A percentile compares a stretch with the other conserved stretches of the same genome.
phyloP scores from a whole-genome alignment of 92 coral and sea anemone species.

The Heteractis magnifica region DNA sequence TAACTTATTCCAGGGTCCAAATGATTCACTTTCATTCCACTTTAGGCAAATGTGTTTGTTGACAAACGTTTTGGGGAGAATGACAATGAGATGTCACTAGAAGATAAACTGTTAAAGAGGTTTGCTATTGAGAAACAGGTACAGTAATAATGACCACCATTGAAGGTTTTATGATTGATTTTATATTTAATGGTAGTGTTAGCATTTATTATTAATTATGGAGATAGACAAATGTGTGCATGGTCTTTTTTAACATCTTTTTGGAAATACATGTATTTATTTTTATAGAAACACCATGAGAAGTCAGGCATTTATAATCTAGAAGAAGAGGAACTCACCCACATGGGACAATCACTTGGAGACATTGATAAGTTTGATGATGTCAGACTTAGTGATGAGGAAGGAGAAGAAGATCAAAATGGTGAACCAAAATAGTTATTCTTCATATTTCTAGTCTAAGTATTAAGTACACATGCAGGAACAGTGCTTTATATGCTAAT shows the following conservation, averaged over 20 bases:
- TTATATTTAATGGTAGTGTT: too few species aligned
- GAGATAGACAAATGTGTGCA: too few species aligned
- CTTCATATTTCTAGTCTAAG: too few species aligned
- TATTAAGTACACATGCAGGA: neutral
- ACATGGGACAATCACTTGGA: conserved; percentile 92
- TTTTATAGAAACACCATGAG: conserved; percentile 81
- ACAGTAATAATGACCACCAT: neutral
- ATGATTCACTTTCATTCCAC: neutral
- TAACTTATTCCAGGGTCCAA: neutral
- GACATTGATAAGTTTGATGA: conserved; percentile 90
- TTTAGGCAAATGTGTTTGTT: conserved; percentile 81
- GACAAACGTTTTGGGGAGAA: conserved; percentile 97
- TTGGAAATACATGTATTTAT: neutral
- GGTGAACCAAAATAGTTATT: conserved; percentile 3
- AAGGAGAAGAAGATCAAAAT: conserved; percentile 62
- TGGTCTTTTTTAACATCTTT: neutral
- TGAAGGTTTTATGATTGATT: too few species aligned
- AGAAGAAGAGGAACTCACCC: conserved; percentile 94
- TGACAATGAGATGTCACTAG: conserved; percentile 84
- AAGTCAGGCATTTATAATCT: conserved; percentile 70
- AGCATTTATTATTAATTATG: too few species aligned
- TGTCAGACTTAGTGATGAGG: conserved; percentile 83
- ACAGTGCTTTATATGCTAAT: neutral
- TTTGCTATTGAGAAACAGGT: conserved; percentile 99
- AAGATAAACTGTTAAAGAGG: conserved; percentile 90